phyloP scores from a whole-genome alignment of 2,888 invertebrate species.

The Empis livida region DNA sequence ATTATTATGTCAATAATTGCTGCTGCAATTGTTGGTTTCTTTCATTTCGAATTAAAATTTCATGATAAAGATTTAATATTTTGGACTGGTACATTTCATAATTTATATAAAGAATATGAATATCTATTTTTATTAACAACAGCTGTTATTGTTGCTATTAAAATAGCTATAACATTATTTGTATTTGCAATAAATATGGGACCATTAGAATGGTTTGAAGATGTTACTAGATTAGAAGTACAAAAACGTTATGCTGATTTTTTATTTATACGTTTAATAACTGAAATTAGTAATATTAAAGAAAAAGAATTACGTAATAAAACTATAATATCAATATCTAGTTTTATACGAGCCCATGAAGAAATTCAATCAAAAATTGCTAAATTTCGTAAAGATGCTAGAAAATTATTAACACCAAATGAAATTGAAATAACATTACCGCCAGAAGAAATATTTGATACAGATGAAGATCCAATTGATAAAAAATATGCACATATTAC shows the following conservation, averaged over 20 bases:
- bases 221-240: conserved; percentile 23
- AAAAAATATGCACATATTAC: not conserved
- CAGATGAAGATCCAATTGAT: conserved; percentile 20
- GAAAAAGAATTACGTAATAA: conserved; percentile 17
- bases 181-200: conserved; percentile 17
- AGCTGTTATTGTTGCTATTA: not conserved
- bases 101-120: not conserved
- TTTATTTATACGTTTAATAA: conserved; percentile 25
- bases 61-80: not conserved
- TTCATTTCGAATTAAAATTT: not conserved
- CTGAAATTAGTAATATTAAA: conserved; percentile 25
- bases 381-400: conserved; percentile 30
- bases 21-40: not conserved
- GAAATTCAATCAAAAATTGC: conserved; percentile 27
- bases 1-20: not conserved
- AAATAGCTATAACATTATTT: conserved; percentile 8
- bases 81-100: not conserved
- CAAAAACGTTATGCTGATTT: conserved; percentile 31
- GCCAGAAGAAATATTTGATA: conserved; percentile 26
- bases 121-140: not conserved
- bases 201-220: conserved; percentile 16
- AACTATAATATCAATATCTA: conserved; percentile 16
- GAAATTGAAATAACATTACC: conserved; percentile 27
- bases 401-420: conserved; percentile 25
- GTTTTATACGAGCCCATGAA: conserved; percentile 24